Evolutionary conservation across 2,113 vertebrate genomes (phyloP).

Genomic region (Passer montanus): DNA sequence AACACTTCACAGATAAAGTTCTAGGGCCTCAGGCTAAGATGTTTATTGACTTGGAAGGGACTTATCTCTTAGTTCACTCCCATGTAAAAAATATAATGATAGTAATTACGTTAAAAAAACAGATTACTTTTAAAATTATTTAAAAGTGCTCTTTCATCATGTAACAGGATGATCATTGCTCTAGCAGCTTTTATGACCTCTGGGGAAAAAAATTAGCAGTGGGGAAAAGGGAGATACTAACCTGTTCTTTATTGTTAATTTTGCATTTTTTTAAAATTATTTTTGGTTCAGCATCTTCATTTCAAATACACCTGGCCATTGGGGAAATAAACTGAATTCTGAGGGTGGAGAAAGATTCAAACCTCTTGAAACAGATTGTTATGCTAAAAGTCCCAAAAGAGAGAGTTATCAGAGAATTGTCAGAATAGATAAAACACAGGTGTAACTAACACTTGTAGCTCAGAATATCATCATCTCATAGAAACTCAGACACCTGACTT

Average conservation of each 20-base stretch:
- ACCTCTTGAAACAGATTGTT: neutral
- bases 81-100: constrained; percentile 60
- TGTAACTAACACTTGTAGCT: neutral
- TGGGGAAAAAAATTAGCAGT: neutral
- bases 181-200: constrained; percentile 41
- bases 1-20: constrained; percentile 52
- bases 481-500: neutral
- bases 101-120: constrained; percentile 65
- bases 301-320: neutral
- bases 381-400: neutral
- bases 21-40: constrained; percentile 32
- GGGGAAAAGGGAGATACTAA: neutral
- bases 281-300: neutral
- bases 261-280: neutral
- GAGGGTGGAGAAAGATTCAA: neutral
- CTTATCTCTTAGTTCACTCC: constrained; percentile 56
- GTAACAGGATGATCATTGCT: constrained; percentile 49
- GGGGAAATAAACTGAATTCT: neutral
- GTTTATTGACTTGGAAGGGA: constrained; percentile 67
- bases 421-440: neutral
- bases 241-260: neutral
- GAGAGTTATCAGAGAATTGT: neutral
- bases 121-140: constrained; percentile 64
- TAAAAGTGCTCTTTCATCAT: constrained; percentile 54
- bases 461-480: neutral